phyloP scores from a whole-genome alignment of 30 jellyfish, hydroid and myxozoan genomes.

The Aurelia sp. region DNA sequence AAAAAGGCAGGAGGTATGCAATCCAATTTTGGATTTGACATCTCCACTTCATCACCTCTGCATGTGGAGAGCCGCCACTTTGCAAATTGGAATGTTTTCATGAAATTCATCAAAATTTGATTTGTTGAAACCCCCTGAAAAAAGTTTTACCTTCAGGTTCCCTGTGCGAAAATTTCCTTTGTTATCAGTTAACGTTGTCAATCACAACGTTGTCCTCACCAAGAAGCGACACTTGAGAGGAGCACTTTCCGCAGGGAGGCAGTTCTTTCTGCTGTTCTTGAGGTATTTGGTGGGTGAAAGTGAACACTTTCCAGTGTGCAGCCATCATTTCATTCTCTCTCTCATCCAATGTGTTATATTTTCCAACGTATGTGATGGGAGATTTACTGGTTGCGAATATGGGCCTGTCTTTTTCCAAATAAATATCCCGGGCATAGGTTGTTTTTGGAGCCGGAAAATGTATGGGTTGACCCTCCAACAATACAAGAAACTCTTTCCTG shows the following conservation, averaged over 20 bases:
- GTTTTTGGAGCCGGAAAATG: background rate
- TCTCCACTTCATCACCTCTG: too few relatives aligned
- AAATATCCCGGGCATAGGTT: constrained; percentile 3
- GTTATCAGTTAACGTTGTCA: too few relatives aligned
- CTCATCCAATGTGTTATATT: background rate
- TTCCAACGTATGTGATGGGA: constrained; percentile 36
- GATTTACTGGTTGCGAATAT: constrained; percentile 46
- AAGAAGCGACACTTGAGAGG: background rate
- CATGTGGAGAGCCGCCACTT: too few relatives aligned
- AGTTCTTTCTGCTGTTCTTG: constrained; percentile 1
- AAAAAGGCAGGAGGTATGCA: too few relatives aligned
- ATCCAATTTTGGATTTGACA: too few relatives aligned
- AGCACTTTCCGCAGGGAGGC: constrained; percentile 17
- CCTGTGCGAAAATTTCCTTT: too few relatives aligned
- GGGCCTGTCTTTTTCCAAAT: constrained; percentile 13
- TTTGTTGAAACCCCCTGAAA: too few relatives aligned
- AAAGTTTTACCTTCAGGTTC: too few relatives aligned
- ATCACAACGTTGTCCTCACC: constrained; percentile 6
- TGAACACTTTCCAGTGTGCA: constrained; percentile 30
- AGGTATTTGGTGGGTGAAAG: constrained; percentile 21
- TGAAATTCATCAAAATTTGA: too few relatives aligned
- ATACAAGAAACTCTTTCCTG: too few relatives aligned
- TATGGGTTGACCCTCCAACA: too few relatives aligned
- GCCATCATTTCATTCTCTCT: constrained; percentile 43
- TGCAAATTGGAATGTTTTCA: too few relatives aligned